Evolutionary conservation across 2,888 invertebrate species (phyloP).

Genomic region (Megalurothrips usitatus): DNA sequence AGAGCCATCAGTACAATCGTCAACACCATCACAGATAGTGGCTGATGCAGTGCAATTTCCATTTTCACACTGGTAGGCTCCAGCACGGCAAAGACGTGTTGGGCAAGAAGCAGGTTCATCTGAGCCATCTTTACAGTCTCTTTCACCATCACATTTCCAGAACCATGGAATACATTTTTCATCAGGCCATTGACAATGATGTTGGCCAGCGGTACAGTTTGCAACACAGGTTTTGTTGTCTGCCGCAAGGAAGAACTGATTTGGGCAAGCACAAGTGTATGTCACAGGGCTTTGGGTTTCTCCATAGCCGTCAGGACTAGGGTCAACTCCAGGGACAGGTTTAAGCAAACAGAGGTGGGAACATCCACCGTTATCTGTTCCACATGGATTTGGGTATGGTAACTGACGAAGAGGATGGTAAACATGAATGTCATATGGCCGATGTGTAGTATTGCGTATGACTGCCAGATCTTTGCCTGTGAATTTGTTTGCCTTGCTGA

Average conservation of each 20-base stretch:
- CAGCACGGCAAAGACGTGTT: slow-evolving; percentile 75
- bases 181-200: slow-evolving; percentile 66
- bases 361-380: slow-evolving; percentile 88
- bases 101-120: slow-evolving; percentile 86
- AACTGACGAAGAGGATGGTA: slow-evolving; percentile 86
- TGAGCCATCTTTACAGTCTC: slow-evolving; percentile 85
- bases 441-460: slow-evolving; percentile 85
- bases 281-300: slow-evolving; percentile 69
- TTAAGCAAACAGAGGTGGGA: slow-evolving; percentile 91
- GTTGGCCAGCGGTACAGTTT: slow-evolving; percentile 89
- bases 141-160: slow-evolving; percentile 88
- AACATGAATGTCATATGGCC: slow-evolving; percentile 90
- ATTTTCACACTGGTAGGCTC: slow-evolving; percentile 91
- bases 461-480: slow-evolving; percentile 69
- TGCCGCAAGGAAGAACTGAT: slow-evolving; percentile 78
- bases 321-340: slow-evolving; percentile 52
- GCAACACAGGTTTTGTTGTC: slow-evolving; percentile 86
- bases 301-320: slow-evolving; percentile 46
- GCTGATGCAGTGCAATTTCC: slow-evolving; percentile 86
- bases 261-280: slow-evolving; percentile 89
- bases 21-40: slow-evolving; percentile 86
- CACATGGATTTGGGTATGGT: slow-evolving; percentile 85
- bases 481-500: slow-evolving; percentile 88
- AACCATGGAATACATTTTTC: slow-evolving; percentile 73
- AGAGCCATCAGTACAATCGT: slow-evolving; percentile 79